Evolutionary conservation across 2,888 invertebrate genomes (phyloP).

Genomic region (Apomyelois bistriatella): DNA sequence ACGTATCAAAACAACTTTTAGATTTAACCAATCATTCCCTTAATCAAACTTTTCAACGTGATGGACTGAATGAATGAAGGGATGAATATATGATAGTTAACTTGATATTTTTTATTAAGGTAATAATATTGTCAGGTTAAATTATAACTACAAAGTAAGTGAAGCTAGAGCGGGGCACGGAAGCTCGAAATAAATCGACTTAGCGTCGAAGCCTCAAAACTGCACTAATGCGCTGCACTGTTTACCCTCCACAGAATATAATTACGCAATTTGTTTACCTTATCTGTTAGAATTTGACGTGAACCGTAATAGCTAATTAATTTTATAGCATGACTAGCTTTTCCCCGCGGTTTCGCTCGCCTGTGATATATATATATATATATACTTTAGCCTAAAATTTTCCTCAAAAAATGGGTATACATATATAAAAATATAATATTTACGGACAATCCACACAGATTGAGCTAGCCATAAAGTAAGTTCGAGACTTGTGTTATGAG

Average conservation of each 20-base stretch:
- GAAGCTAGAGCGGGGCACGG: slow-evolving; percentile 44
- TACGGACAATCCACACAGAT: no score
- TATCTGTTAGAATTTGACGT: background rate
- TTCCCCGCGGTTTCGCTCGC: no score
- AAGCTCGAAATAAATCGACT: slow-evolving; percentile 64
- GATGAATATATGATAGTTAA: background rate
- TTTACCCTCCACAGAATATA: slow-evolving; percentile 6
- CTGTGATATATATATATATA: no score
- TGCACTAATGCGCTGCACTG: slow-evolving; percentile 34
- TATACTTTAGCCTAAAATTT: no score
- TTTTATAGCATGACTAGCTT: background rate
- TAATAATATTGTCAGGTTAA: background rate
- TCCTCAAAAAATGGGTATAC: no score
- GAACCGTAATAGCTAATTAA: background rate
- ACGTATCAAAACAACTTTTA: no score
- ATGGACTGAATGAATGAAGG: no score
- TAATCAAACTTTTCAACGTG: no score
- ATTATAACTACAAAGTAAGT: background rate
- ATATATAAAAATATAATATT: no score
- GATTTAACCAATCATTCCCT: no score
- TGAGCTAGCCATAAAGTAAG: no score
- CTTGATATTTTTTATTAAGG: background rate
- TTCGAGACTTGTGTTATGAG: no score
- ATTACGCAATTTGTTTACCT: background rate
- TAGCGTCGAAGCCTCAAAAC: slow-evolving; percentile 50